Evolutionary conservation across 2,113 vertebrate genomes (phyloP).

Genomic region (Hippocampus barbouri): DNA sequence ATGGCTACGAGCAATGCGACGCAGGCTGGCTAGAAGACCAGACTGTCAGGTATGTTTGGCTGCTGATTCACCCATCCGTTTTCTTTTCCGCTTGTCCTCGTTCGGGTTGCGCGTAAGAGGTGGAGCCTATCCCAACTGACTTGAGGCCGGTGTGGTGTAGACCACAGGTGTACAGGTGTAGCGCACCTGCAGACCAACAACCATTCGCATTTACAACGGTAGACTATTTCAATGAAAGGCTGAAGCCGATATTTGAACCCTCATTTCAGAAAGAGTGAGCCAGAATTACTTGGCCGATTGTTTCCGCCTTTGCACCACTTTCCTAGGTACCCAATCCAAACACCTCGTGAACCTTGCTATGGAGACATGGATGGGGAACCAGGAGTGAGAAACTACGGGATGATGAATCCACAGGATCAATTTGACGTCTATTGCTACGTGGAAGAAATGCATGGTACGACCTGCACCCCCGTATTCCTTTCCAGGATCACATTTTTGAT

Average conservation of each 20-base stretch:
- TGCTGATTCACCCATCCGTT: not conserved
- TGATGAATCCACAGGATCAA: slow-evolving; percentile 77
- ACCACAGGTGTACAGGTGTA: too few species aligned
- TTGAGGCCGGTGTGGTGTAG: too few species aligned
- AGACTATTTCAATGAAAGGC: too few species aligned
- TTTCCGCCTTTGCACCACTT: slow-evolving; percentile 1
- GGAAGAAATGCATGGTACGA: slow-evolving; percentile 81
- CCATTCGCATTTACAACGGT: too few species aligned
- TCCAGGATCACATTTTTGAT: not conserved
- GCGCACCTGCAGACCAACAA: too few species aligned
- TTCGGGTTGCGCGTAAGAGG: too few species aligned
- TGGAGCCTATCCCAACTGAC: too few species aligned
- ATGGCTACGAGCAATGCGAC: slow-evolving; percentile 91
- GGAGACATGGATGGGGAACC: slow-evolving; percentile 91
- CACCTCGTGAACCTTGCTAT: slow-evolving; percentile 84
- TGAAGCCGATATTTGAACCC: not conserved
- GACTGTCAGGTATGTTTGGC: slow-evolving; percentile 81
- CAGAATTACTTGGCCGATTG: not conserved
- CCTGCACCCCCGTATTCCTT: not conserved
- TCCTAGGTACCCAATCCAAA: slow-evolving; percentile 89
- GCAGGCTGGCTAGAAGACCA: slow-evolving; percentile 95
- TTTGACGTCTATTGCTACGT: slow-evolving; percentile 95
- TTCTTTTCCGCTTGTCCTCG: not conserved
- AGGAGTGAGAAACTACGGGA: slow-evolving; percentile 88
- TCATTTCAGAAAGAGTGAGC: not conserved